These are phyloP conservation scores for Psittacus erithacus DNA, from an alignment of 2,113 vertebrate genomes.

Conservation along the genomic window DNA sequence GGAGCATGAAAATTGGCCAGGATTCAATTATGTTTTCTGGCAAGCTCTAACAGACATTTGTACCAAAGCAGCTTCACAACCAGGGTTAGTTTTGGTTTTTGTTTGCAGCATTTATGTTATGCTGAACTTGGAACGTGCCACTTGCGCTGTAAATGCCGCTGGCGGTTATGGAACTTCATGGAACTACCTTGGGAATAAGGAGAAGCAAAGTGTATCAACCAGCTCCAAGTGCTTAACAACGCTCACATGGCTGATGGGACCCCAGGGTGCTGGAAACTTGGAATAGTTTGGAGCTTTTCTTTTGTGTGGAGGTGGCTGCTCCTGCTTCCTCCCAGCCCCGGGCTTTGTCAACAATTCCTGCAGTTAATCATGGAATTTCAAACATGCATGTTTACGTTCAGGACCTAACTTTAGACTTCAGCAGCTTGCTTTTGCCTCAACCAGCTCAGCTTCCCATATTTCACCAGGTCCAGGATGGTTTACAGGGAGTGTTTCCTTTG, in stretches of 20 bases:
- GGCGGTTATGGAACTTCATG: neutral
- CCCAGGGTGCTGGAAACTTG: slow-evolving; percentile 49
- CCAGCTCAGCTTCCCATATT: neutral
- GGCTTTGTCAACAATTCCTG: neutral
- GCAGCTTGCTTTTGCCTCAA: neutral
- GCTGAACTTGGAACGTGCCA: neutral
- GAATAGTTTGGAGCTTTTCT: slow-evolving; percentile 11
- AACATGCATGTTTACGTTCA: slow-evolving; percentile 22
- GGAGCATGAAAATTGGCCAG: slow-evolving; percentile 41
- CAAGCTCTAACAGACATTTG: slow-evolving; percentile 18
- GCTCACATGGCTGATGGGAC: neutral
- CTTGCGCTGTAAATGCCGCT: neutral
- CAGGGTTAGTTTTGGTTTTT: neutral
- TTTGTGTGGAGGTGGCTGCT: slow-evolving; percentile 27
- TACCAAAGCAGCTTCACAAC: slow-evolving; percentile 24
- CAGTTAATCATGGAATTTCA: slow-evolving; percentile 43
- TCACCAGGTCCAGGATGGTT: neutral
- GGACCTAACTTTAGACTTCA: neutral
- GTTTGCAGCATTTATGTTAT: neutral
- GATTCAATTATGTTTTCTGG: slow-evolving; percentile 47
- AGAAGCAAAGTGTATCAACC: neutral
- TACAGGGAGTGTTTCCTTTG: slow-evolving; percentile 9
- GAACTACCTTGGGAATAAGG: neutral
- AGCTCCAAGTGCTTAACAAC: neutral
- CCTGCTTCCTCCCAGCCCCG: neutral